A percentile compares a stretch with the other conserved stretches of the same genome.
Conservation (phyloP, 2,797 vertebrate genomes). For the Gymnoscopelus microlampas region DNA sequence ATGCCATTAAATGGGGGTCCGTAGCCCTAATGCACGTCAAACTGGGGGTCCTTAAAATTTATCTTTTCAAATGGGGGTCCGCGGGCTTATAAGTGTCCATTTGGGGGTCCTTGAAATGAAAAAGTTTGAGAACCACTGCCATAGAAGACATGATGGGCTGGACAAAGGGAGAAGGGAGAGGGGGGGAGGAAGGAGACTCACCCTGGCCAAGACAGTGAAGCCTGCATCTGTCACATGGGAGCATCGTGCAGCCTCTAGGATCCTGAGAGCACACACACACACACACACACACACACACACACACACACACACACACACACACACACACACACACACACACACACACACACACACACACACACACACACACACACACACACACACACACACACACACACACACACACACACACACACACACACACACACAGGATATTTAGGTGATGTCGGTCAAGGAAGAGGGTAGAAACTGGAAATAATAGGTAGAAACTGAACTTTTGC, state of each 20-base stretch:
- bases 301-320: slow-evolving; percentile 25
- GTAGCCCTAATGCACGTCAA: no score
- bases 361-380: slow-evolving; percentile 10
- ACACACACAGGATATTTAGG: slow-evolving; percentile 1
- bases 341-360: slow-evolving; percentile 25
- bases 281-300: slow-evolving; percentile 21
- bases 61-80: no score
- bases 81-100: no score
- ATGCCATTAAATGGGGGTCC: no score
- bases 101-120: no score
- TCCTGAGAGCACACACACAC: slow-evolving; percentile 74
- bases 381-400: slow-evolving; percentile 1
- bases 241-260: slow-evolving; percentile 92
- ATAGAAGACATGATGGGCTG: not conserved
- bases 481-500: no score
- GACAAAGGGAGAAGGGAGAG: not conserved
- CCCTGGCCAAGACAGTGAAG: slow-evolving; percentile 91
- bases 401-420: slow-evolving; percentile 18
- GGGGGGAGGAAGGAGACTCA: slow-evolving; percentile 62
- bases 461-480: not conserved
- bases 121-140: no score
- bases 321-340: slow-evolving; percentile 25
- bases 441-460: not conserved
- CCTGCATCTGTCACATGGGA: slow-evolving; percentile 92
- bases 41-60: no score